Evolutionary conservation across 2,113 vertebrate species (phyloP).

Genomic region (Tringa solitaria): DNA sequence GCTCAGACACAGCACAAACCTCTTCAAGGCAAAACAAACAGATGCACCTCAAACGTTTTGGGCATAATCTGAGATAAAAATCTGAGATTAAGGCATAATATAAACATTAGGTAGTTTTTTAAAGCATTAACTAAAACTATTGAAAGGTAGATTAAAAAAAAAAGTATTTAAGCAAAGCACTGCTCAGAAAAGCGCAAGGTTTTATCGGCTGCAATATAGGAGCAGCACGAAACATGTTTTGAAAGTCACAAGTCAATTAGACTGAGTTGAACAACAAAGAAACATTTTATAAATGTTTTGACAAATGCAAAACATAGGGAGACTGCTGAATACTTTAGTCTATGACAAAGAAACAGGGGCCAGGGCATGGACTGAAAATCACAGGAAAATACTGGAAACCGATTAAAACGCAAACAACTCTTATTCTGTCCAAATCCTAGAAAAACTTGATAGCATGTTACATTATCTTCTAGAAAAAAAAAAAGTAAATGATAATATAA

Average conservation of each 20-base stretch:
- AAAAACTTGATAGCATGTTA: not conserved
- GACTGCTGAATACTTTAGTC: not conserved
- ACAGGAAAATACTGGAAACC: not conserved
- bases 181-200: constrained; percentile 50
- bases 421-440: not conserved
- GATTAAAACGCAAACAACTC: not conserved
- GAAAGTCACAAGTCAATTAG: constrained; percentile 17
- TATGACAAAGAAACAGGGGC: not conserved
- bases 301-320: not conserved
- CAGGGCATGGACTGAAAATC: not conserved
- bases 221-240: constrained; percentile 26
- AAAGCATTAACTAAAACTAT: constrained; percentile 48
- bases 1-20: not conserved
- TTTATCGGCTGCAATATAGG: not conserved
- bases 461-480: too few species aligned
- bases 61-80: not conserved
- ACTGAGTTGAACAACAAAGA: not conserved
- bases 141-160: constrained; percentile 38
- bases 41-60: not conserved
- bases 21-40: constrained; percentile 25
- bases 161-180: constrained; percentile 39
- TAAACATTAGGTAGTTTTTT: constrained; percentile 20
- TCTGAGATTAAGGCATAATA: not conserved
- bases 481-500: not conserved
- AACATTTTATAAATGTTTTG: not conserved